Percentiles rank a stretch among this genome's conserved stretches.
Evolutionary conservation across 2,797 vertebrate species (phyloP).

Genomic region (Delichon dasypus): DNA sequence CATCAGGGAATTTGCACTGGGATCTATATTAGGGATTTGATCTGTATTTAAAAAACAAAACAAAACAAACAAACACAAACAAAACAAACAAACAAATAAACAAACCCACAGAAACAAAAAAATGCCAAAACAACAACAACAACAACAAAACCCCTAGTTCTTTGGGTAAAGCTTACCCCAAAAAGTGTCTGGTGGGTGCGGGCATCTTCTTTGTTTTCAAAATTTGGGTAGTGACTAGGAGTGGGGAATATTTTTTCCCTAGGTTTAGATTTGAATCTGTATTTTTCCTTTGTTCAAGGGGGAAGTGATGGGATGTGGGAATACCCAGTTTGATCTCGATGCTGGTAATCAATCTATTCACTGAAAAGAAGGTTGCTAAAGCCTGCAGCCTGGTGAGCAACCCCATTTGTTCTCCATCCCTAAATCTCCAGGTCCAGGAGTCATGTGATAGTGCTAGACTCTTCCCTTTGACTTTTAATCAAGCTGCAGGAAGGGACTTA

Average conservation of each 20-base stretch:
- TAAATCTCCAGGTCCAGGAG: not conserved
- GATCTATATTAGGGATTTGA: not conserved
- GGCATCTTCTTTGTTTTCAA: not conserved
- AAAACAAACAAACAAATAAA: no score
- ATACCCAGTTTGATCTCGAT: not conserved
- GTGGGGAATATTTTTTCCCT: not conserved
- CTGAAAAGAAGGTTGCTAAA: not conserved
- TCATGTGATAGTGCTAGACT: not conserved
- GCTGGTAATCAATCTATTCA: not conserved
- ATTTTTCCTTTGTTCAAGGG: not conserved
- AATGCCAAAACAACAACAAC: no score
- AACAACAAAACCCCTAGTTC: rapidly evolving
- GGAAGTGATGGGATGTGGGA: not conserved
- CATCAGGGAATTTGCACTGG: constrained; percentile 42
- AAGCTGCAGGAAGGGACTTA: not conserved
- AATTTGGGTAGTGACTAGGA: not conserved
- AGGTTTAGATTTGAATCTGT: not conserved
- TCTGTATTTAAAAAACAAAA: not conserved
- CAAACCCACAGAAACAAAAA: no score
- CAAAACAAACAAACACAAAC: no score
- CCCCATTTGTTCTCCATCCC: not conserved
- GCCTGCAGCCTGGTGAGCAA: not conserved
- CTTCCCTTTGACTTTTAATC: not conserved
- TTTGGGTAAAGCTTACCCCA: constrained; percentile 27
- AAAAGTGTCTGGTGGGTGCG: not conserved